These are phyloP conservation scores for Actinemys pallida DNA, from an alignment of 2,113 vertebrate genomes.

Conservation along the genomic window DNA sequence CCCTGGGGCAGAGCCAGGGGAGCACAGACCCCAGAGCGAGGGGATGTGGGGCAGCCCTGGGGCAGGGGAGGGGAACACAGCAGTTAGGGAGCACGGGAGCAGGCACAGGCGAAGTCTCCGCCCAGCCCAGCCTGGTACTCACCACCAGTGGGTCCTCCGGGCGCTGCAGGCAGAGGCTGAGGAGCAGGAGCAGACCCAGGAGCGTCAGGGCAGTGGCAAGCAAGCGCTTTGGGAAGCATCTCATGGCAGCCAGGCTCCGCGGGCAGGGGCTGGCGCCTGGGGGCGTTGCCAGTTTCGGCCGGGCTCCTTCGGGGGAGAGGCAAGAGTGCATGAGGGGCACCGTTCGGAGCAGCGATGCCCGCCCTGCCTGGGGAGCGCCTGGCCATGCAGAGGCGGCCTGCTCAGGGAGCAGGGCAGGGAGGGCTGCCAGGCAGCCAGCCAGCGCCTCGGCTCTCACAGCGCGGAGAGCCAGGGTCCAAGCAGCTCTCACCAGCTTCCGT, in stretches of 20 bases:
- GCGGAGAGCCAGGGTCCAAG: background rate
- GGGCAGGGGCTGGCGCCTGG: background rate
- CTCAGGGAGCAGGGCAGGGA: no score
- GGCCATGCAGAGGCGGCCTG: background rate
- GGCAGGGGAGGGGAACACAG: background rate
- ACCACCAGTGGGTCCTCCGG: constrained; percentile 23
- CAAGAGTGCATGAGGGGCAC: background rate
- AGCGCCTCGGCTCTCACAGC: background rate
- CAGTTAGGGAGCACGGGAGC: background rate
- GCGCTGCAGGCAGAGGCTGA: background rate
- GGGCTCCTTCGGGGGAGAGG: background rate
- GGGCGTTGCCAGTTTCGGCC: background rate
- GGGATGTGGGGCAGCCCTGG: background rate
- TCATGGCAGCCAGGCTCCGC: background rate
- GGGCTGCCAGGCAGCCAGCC: no score
- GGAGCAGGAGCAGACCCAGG: constrained; percentile 20
- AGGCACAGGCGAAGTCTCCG: background rate
- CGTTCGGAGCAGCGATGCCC: background rate
- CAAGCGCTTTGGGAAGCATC: constrained; percentile 53
- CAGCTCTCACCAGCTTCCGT: background rate
- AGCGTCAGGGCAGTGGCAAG: background rate
- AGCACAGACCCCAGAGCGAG: background rate
- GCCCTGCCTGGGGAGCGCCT: background rate
- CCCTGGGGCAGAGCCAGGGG: background rate
- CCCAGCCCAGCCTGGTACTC: background rate